Evolutionary conservation across 2,888 invertebrate genomes (phyloP), one percentile per base, ranked within the genome.

Genomic region (Drosophila formosana): DNA sequence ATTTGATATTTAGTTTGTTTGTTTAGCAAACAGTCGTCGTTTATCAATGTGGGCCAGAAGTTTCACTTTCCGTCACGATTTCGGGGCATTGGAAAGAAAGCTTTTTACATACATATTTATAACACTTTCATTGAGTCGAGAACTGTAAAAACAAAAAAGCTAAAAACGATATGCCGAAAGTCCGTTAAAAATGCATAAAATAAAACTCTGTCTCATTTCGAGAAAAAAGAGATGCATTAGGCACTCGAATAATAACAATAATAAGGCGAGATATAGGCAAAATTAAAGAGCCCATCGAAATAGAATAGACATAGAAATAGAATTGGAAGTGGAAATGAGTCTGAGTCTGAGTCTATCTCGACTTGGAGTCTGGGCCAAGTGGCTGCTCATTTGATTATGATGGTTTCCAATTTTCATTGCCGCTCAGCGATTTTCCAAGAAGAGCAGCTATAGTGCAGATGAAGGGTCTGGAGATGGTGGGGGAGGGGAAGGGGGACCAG

Each of bases 31-130:
- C 25, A 41, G 7, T 23, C n/a, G 25, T 11, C 37, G 23, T 39
- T 57, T 62, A 58, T 53, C 58, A 56, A 74, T 63, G 53, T 63
- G 57, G 65, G 62, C 49, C 57, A 70, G 43, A 66, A 65, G 56
- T 84, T 80, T 80, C 82, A 81, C 84, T 84, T 80, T 84, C 82
- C n/a, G 60, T 84, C 84, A 80, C 84, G 82, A 84, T 62, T 81
- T 64, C n/a, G 23, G 18, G 49, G 47, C 52, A 67, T 72, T 74
- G 60, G 74, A 83, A 83, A 80, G 74, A 83, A 83, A 80, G 78
- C 80, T 76, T 41, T 41, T 41, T 52, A 50, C 39, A 74, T 68
- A 57, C 67, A 83, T 74, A 78, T 81, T 83, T 78, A 83, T 81
- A 84, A 80, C 80, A 80, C 80, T 80, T 83, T 80, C 78, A 52